A percentile compares a stretch with the other conserved stretches of the same genome.
Conservation (phyloP, 2,888 invertebrate species). For the Cerastis rubricosa region DNA sequence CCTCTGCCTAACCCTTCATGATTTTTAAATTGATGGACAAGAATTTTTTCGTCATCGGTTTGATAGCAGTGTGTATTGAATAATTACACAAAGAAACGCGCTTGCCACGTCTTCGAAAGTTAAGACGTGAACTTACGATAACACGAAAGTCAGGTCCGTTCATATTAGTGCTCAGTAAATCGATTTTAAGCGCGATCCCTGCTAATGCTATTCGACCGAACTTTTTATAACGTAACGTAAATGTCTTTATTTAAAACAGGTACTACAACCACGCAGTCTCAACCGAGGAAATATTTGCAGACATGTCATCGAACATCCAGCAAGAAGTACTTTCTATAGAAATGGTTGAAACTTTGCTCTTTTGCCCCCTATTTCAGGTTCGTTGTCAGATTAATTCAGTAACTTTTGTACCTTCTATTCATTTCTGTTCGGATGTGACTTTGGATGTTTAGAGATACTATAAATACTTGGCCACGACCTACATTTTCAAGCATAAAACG, state of each 20-base stretch:
- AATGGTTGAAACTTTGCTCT: slow-evolving; percentile 82
- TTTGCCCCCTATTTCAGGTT: slow-evolving; percentile 86
- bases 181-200: background rate
- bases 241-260: slow-evolving; percentile 69
- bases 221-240: background rate
- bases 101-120: background rate
- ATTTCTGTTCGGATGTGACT: background rate
- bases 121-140: background rate
- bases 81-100: background rate
- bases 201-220: background rate
- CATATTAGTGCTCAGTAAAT: background rate
- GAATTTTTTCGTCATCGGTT: background rate
- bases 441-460: background rate
- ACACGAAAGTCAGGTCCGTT: background rate
- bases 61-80: background rate
- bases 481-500: background rate
- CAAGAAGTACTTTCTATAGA: slow-evolving; percentile 85
- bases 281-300: slow-evolving; percentile 81
- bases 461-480: background rate
- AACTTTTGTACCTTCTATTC: background rate
- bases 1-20: no score
- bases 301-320: slow-evolving; percentile 84
- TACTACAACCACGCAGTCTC: slow-evolving; percentile 86
- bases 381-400: background rate
- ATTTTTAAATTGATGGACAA: no score